phyloP scores from a whole-genome alignment of 1,140 invertebrate genomes.

The Manduca sexta region DNA sequence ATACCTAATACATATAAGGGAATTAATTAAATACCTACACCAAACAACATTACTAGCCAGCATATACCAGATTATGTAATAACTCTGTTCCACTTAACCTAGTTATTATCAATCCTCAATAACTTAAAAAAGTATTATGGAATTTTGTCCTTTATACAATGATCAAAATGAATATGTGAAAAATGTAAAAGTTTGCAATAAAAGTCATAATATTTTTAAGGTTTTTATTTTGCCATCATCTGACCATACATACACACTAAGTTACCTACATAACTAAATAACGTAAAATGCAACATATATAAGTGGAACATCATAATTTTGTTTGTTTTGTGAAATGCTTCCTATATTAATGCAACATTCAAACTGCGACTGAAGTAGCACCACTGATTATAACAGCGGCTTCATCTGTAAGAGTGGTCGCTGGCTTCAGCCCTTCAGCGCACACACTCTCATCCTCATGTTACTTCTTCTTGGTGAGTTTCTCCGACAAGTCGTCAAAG shows the following conservation, averaged over 20 bases:
- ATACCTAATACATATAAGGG: no score
- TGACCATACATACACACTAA: slow-evolving; percentile 56
- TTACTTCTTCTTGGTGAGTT: slow-evolving; percentile 87
- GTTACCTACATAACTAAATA: slow-evolving; percentile 63
- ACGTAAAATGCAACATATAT: slow-evolving; percentile 56
- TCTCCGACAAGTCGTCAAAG: slow-evolving; percentile 92
- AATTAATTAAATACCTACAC: no score
- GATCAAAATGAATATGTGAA: no score
- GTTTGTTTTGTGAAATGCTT: slow-evolving; percentile 38
- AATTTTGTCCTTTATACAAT: no score
- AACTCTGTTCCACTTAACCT: no score
- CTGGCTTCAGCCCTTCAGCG: slow-evolving; percentile 35
- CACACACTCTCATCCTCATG: slow-evolving; percentile 62
- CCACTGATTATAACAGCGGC: slow-evolving; percentile 52
- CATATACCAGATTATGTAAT: no score
- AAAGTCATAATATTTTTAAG: slow-evolving; percentile 15
- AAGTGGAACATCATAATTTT: slow-evolving; percentile 22
- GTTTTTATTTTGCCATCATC: slow-evolving; percentile 35
- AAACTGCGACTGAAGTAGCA: slow-evolving; percentile 51
- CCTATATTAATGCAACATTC: slow-evolving; percentile 27
- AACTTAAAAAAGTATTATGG: no score
- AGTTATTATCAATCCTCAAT: no score
- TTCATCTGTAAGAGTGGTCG: slow-evolving; percentile 53
- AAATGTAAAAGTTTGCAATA: no score
- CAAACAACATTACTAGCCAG: no score